Base-by-base conservation (phyloP, 2,113 vertebrate species). In the Nesoenas mayeri region DNA sequence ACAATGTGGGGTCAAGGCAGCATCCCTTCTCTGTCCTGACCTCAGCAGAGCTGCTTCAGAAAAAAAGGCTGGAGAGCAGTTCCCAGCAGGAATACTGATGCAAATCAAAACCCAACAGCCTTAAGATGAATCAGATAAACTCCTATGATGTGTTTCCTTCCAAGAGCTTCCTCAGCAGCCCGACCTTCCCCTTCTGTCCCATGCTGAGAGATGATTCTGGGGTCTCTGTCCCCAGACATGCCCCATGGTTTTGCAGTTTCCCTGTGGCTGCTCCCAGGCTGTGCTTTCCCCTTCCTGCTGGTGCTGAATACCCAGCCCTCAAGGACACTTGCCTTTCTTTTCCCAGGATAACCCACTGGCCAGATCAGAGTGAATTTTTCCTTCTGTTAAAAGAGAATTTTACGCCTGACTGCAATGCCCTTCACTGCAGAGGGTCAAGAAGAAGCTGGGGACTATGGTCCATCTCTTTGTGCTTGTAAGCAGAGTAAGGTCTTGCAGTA, bases 141-240 rank as follows among this genome's bases (percentile, higher is more conserved):
- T 48, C 29, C 24, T 13, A 11, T 74, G 38, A 24, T 6, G 2
- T 22, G n/a, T 54, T 64, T 67, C 8, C 29, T 75, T 56, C 17
- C 60, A 83, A 50, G 42, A 87, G 36, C 36, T 36, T 36, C 36
- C 36, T 44, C 60, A 2, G 50, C 48, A 87, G 38, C 57, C 32
- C 0, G 54, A 28, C 22, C 12, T 7, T n/a, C 40, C 22, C 31
- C 24, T 26, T 10, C 38, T 9, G 34, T 17, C 2, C 19, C 16
- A 18, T 5, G 11, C 25, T 2, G 38, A 3, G 65, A 18, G 60
- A 2, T 11, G 56, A 5, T 2, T 26, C 0, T 13, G 3, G 3
- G 18, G 4, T 19, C 54, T 19, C 22, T 50, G 40, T 1, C 40
- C 40, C 8, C n/a, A 11, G 54, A 36, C 44, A 0, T 0, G 16